Conservation (phyloP, 2,888 invertebrate genomes). For the Phengaris alcon region DNA sequence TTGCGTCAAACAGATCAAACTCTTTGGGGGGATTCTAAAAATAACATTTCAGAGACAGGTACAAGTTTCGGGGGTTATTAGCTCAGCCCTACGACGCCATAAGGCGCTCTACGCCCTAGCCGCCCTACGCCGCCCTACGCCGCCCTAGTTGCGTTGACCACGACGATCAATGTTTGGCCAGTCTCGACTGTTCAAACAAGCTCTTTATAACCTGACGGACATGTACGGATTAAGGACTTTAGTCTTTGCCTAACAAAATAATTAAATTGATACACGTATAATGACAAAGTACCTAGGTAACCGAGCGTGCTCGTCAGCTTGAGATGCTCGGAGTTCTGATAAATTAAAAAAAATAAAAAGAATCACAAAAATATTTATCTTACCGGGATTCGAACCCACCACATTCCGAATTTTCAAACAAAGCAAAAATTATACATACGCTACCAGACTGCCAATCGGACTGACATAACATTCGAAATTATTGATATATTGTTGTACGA, state of each 20-base stretch:
- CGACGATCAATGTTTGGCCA: constrained; percentile 16
- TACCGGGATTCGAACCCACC: no score
- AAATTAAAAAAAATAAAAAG: no score
- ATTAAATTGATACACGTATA: neutral
- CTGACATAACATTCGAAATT: no score
- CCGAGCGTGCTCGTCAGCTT: no score
- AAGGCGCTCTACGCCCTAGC: neutral
- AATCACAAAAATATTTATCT: no score
- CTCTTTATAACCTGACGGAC: constrained; percentile 1
- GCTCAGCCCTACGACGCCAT: neutral
- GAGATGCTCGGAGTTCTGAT: no score
- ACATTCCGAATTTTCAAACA: no score
- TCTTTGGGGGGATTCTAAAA: neutral
- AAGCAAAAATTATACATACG: no score
- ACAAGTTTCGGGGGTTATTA: constrained; percentile 12
- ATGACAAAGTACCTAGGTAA: no score
- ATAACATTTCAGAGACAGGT: constrained; percentile 6
- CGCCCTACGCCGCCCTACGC: constrained; percentile 3
- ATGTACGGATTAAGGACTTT: neutral
- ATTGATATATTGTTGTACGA: no score
- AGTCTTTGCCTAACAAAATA: neutral
- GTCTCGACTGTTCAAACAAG: constrained; percentile 7
- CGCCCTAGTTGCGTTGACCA: neutral
- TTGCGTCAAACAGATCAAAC: neutral
- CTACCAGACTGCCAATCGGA: no score